Conservation (phyloP, 2,797 vertebrate genomes). For the Lepus oiostolus region DNA sequence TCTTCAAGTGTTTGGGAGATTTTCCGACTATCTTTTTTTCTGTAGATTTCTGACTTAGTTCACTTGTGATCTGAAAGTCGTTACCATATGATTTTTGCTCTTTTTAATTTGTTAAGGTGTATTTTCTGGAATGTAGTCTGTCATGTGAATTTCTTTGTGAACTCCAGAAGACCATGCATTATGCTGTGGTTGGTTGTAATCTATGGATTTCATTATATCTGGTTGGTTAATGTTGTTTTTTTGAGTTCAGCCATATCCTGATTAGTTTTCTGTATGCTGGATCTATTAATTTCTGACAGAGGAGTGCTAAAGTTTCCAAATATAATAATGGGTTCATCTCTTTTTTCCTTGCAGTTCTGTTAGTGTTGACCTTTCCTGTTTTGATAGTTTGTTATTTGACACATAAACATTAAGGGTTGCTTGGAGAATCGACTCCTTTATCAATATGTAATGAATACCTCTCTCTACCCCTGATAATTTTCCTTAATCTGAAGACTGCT, state of each 20-base stretch:
- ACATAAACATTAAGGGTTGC: not conserved
- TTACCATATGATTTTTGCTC: not conserved
- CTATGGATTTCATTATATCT: not conserved
- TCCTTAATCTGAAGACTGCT: not conserved
- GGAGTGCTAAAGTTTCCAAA: not conserved
- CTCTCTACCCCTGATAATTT: not conserved
- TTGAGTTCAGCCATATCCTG: not conserved
- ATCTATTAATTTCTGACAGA: not conserved
- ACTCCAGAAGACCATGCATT: not conserved
- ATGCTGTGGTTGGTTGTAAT: not conserved
- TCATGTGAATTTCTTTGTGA: not conserved
- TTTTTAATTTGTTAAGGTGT: not conserved
- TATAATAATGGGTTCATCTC: not conserved
- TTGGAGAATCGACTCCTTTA: not conserved
- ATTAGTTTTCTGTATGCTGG: not conserved
- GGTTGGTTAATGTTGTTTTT: not conserved
- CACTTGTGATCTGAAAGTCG: not conserved
- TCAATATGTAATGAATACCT: not conserved
- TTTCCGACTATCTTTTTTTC: not conserved
- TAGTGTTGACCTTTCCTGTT: not conserved
- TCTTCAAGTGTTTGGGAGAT: not conserved
- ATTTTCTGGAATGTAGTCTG: not conserved
- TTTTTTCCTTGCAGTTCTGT: not conserved
- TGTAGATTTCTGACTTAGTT: constrained; percentile 4
- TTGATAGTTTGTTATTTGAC: not conserved